Evolutionary conservation across 2,888 invertebrate genomes (phyloP).

Genomic region (Dascillus cervinus): DNA sequence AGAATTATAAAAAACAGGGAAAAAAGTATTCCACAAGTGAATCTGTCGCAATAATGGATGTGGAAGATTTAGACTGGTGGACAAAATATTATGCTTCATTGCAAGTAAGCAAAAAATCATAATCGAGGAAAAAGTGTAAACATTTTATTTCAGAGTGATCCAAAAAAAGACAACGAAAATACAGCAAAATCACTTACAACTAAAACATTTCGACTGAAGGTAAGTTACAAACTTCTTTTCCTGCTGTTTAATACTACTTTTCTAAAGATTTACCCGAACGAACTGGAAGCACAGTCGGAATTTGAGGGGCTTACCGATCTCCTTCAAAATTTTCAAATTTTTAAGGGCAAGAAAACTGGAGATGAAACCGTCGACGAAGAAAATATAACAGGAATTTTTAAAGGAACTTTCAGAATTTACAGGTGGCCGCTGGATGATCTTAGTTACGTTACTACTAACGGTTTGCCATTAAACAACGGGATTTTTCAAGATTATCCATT

Average conservation of each 20-base stretch:
- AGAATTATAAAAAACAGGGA: slow-evolving; percentile 1
- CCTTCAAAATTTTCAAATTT: slow-evolving; percentile 54
- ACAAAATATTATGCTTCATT: slow-evolving; percentile 47
- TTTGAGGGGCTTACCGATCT: slow-evolving; percentile 61
- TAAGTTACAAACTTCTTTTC: too few relatives aligned
- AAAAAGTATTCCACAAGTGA: too few relatives aligned
- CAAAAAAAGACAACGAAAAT: slow-evolving; percentile 3
- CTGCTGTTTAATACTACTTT: too few relatives aligned
- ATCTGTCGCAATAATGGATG: slow-evolving; percentile 25
- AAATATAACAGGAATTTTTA: slow-evolving; percentile 34
- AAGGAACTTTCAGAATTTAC: slow-evolving; percentile 48
- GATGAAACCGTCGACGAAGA: slow-evolving; percentile 44
- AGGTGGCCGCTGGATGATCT: slow-evolving; percentile 56
- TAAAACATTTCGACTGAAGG: too few relatives aligned
- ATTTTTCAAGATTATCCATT: slow-evolving; percentile 54
- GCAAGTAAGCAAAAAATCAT: too few relatives aligned
- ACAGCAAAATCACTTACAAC: too few relatives aligned
- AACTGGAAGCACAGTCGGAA: slow-evolving; percentile 60
- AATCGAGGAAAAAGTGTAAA: too few relatives aligned
- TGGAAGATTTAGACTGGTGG: slow-evolving; percentile 48
- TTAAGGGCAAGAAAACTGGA: slow-evolving; percentile 50
- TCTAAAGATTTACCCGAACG: slow-evolving; percentile 47
- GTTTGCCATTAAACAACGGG: slow-evolving; percentile 51
- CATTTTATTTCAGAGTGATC: too few relatives aligned
- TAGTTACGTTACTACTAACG: slow-evolving; percentile 44